Evolutionary conservation across 1,140 invertebrate genomes (phyloP).

Genomic region (Pogonomyrmex californicus): DNA sequence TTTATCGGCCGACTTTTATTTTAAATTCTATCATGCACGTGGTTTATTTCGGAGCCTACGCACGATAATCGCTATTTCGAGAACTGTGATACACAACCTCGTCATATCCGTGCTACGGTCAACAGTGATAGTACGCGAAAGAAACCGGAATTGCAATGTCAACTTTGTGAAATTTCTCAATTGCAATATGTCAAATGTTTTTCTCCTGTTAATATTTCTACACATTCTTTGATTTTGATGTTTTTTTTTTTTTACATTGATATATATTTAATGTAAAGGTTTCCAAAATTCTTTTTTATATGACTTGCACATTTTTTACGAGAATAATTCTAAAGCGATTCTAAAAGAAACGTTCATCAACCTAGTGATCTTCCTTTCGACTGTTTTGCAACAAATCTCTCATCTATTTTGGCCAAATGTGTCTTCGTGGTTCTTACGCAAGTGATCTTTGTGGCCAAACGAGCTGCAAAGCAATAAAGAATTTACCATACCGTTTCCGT

Average conservation of each 20-base stretch:
- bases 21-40: conserved; percentile 11
- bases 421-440: conserved; percentile 56
- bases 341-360: conserved; percentile 68
- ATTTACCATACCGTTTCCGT: neutral
- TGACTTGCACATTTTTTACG: neutral
- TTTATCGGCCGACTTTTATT: conserved; percentile 14
- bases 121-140: neutral
- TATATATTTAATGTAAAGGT: neutral
- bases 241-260: neutral
- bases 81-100: conserved; percentile 12
- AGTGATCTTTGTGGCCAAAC: conserved; percentile 28
- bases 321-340: neutral
- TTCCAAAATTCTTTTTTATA: neutral
- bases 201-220: neutral
- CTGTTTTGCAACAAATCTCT: conserved; percentile 34
- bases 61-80: conserved; percentile 46
- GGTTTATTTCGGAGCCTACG: conserved; percentile 45
- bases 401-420: conserved; percentile 52
- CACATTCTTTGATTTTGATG: neutral
- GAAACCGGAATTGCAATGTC: neutral
- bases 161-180: neutral
- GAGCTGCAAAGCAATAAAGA: conserved; percentile 23
- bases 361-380: conserved; percentile 69
- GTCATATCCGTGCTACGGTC: neutral
- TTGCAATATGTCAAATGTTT: neutral